Percentiles rank a stretch among this genome's conserved stretches.
Conservation (phyloP, 2,888 invertebrate genomes). For the Aporophyla lueneburgensis region DNA sequence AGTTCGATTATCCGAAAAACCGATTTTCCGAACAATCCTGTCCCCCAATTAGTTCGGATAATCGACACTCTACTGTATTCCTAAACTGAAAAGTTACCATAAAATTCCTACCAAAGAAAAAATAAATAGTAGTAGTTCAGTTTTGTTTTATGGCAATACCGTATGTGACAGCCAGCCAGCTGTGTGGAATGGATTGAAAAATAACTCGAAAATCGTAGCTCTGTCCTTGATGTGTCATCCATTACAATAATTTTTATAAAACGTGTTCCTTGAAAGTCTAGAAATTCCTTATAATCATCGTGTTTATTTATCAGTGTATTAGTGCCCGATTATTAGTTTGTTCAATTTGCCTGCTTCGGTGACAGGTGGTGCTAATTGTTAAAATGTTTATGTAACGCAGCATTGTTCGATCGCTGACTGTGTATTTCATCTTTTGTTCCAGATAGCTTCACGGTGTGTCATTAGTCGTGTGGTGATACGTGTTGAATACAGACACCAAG, state of each 20-base stretch:
- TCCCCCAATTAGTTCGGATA: too few species aligned
- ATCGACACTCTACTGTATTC: too few species aligned
- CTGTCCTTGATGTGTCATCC: constrained; percentile 90
- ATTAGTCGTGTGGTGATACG: constrained; percentile 71
- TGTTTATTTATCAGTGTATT: constrained; percentile 58
- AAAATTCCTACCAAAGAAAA: constrained; percentile 34
- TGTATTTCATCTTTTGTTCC: constrained; percentile 87
- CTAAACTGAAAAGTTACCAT: not conserved
- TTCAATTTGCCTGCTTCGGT: constrained; percentile 69
- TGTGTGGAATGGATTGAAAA: constrained; percentile 87
- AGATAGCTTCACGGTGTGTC: constrained; percentile 83
- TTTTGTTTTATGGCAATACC: constrained; percentile 80
- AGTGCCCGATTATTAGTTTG: constrained; percentile 47
- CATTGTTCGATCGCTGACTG: constrained; percentile 85
- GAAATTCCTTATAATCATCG: constrained; percentile 64
- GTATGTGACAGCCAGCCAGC: constrained; percentile 87
- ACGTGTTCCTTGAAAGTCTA: constrained; percentile 77
- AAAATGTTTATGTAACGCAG: constrained; percentile 90
- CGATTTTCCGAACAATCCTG: too few species aligned
- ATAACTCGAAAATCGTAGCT: constrained; percentile 84
- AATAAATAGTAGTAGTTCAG: constrained; percentile 68
- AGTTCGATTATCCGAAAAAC: too few species aligned
- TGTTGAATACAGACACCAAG: constrained; percentile 70
- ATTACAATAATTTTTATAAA: constrained; percentile 83
- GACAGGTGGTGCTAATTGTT: constrained; percentile 82